A percentile compares a stretch with the other conserved stretches of the same genome.
phyloP scores from a whole-genome alignment of 2,888 invertebrate species.

The Sicus ferrugineus region DNA sequence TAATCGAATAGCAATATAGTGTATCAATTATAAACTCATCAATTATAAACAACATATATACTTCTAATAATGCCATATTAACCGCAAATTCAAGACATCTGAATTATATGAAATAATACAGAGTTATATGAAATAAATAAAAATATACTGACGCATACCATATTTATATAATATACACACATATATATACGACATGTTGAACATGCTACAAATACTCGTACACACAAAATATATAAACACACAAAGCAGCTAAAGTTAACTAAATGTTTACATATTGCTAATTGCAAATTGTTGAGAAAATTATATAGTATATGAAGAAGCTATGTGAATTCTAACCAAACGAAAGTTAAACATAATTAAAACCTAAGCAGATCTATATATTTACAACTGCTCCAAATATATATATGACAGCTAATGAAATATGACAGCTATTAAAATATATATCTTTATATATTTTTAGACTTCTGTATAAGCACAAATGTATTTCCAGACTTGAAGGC shows the following conservation, averaged over 20 bases:
- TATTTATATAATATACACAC: too few species aligned
- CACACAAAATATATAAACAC: too few species aligned
- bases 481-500: too few species aligned
- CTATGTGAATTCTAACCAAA: background rate
- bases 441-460: background rate
- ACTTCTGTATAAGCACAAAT: too few species aligned
- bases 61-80: too few species aligned
- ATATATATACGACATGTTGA: too few species aligned
- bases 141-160: too few species aligned
- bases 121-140: too few species aligned
- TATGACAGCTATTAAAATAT: background rate
- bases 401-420: background rate
- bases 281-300: constrained; percentile 12
- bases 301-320: background rate
- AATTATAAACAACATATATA: constrained; percentile 19
- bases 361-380: background rate
- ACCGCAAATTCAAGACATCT: too few species aligned
- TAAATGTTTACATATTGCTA: background rate
- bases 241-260: constrained; percentile 7
- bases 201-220: too few species aligned
- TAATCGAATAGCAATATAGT: constrained; percentile 27
- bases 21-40: background rate
- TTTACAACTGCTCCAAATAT: background rate
- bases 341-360: constrained; percentile 24
- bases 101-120: too few species aligned